Evolutionary conservation across 1,140 invertebrate genomes (phyloP), one percentile per base, ranked within the genome.

Genomic region (Thrips palmi): DNA sequence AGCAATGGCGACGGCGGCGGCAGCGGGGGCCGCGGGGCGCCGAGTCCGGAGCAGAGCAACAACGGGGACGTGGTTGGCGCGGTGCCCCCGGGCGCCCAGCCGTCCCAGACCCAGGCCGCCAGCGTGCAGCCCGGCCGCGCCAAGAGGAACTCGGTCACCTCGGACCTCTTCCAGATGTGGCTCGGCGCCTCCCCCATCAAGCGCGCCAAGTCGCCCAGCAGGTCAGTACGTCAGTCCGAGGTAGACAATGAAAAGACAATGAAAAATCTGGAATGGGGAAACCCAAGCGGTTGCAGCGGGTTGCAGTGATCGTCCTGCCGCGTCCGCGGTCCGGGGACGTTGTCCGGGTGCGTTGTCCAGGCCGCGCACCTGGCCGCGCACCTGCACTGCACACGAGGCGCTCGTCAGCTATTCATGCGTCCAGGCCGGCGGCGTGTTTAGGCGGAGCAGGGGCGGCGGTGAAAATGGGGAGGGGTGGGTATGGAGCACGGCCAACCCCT

Each of bases 121-220:
- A 19, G 8, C 19, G 6, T 20, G 14, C 18, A 7, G 18, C 27
- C 40, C 4, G 33, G 33, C 19, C 25, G 40, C 4, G 37, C 29
- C 38, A 49, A 49, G 36, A 65, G 77, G 30, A 78, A 79, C 39
- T 85, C 80, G 29, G 75, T 85, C 23, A 83, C 79, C 5, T 81
- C 77, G 31, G 82, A 87, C 51, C 61, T 86, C 28, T 84, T 86
- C 53, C 79, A 85, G 49, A 64, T 73, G 35, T 84, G 79, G 80
- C 60, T 84, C 50, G 67, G 75, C 12, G 78, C 73, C 39, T 68
- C 57, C 6, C 75, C 76, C 2, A 66, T 71, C 31, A 66, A 61
- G 44, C 49, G 56, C 37, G 58, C 59, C 33, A 60, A 48, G 33
- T 66, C 63, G 63, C 65, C 28, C 8, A 57, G 56, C 67, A 74